Percentiles rank a stretch among this genome's conserved stretches.
These are phyloP conservation scores for Petrolisthes cinctipes DNA, from an alignment of 2,888 invertebrate species.

Conservation along the genomic window DNA sequence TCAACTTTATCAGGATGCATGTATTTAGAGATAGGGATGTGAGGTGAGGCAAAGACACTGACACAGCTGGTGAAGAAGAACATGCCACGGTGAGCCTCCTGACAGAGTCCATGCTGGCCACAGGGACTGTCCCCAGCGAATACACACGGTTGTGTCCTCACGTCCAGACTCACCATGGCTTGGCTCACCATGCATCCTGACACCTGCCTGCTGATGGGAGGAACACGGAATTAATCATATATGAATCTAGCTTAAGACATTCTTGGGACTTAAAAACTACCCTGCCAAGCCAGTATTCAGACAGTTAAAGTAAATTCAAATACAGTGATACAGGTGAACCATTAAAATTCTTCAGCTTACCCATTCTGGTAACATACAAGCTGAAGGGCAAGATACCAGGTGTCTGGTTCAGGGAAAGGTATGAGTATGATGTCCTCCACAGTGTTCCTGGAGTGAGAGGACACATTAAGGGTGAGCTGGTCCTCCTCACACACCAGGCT, in stretches of 20 bases:
- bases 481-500: constrained; percentile 51
- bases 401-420: constrained; percentile 72
- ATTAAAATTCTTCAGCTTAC: constrained; percentile 67
- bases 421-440: constrained; percentile 67
- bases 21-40: too few species aligned
- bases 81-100: constrained; percentile 71
- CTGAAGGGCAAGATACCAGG: constrained; percentile 71
- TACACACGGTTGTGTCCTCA: constrained; percentile 71
- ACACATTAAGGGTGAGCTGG: constrained; percentile 50
- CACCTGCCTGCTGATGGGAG: constrained; percentile 67
- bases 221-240: neutral
- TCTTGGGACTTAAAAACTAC: too few species aligned
- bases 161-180: constrained; percentile 71
- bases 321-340: too few species aligned
- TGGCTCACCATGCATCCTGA: constrained; percentile 70
- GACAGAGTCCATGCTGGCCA: constrained; percentile 71
- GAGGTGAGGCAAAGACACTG: constrained; percentile 67
- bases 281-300: too few species aligned
- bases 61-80: constrained; percentile 72
- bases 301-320: too few species aligned
- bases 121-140: constrained; percentile 70
- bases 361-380: constrained; percentile 70
- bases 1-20: too few species aligned
- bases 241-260: neutral
- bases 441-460: constrained; percentile 62